Evolutionary conservation across 2,888 invertebrate genomes (phyloP).

Genomic region (Zaprionus lineosus): DNA sequence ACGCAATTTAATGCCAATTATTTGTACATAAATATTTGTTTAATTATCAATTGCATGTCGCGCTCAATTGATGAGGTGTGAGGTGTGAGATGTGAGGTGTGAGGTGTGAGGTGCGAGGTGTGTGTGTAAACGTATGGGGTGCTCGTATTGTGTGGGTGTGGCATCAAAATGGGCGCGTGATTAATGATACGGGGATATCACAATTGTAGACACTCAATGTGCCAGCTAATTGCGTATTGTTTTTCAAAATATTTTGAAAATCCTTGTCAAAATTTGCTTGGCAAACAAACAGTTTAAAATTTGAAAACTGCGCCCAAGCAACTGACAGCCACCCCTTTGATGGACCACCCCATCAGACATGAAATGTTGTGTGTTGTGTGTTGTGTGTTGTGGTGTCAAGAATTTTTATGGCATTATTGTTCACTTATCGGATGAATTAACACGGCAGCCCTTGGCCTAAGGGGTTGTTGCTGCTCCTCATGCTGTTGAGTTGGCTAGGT

Average conservation of each 20-base stretch:
- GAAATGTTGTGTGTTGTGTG: too few relatives aligned
- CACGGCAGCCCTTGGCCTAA: constrained; percentile 52
- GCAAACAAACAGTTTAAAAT: constrained; percentile 49
- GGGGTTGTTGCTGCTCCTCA: constrained; percentile 18
- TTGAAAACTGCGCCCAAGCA: constrained; percentile 32
- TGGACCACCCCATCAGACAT: constrained; percentile 1
- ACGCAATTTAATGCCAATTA: constrained; percentile 81
- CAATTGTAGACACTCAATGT: too few relatives aligned
- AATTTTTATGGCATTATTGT: constrained; percentile 76
- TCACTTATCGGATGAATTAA: constrained; percentile 81
- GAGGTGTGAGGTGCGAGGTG: background rate
- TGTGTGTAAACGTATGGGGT: too few relatives aligned
- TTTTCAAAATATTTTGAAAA: constrained; percentile 55
- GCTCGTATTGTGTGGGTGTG: too few relatives aligned
- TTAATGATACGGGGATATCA: too few relatives aligned
- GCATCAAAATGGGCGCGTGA: constrained; percentile 36
- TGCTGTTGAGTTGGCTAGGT: constrained; percentile 11
- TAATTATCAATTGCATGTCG: constrained; percentile 71
- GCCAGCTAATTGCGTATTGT: constrained; percentile 23
- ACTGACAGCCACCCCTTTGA: constrained; percentile 3
- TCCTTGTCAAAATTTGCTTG: constrained; percentile 43
- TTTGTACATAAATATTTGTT: constrained; percentile 78
- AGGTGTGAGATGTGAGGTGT: background rate
- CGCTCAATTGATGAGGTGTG: constrained; percentile 41
- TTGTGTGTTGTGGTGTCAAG: constrained; percentile 30